These are phyloP conservation scores for Mycalesis mineus DNA, from an alignment of 2,888 invertebrate species.

Conservation along the genomic window DNA sequence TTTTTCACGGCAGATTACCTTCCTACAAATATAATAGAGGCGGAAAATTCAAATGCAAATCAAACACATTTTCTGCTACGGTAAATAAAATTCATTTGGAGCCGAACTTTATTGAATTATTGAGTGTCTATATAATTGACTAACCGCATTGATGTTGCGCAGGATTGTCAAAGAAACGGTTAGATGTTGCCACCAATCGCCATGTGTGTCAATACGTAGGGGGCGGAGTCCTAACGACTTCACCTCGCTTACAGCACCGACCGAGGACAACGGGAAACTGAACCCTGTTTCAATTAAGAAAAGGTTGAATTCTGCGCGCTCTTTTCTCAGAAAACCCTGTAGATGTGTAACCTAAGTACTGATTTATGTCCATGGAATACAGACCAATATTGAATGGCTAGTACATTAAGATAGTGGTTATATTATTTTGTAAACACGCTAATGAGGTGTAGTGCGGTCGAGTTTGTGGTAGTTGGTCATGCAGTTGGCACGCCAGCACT, in stretches of 20 bases:
- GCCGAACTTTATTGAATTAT: constrained; percentile 28
- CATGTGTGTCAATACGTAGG: constrained; percentile 59
- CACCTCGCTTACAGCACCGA: constrained; percentile 32
- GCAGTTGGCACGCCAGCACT: constrained; percentile 69
- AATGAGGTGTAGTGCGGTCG: constrained; percentile 68
- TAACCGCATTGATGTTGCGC: constrained; percentile 63
- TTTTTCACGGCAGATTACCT: not conserved
- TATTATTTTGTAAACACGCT: constrained; percentile 68
- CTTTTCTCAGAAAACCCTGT: constrained; percentile 26
- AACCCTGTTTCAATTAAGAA: constrained; percentile 30
- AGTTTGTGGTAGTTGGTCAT: constrained; percentile 73
- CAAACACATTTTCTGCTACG: constrained; percentile 23
- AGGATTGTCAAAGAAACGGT: constrained; percentile 58
- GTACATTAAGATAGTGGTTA: constrained; percentile 48
- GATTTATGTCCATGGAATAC: constrained; percentile 39
- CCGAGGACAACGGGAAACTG: constrained; percentile 29
- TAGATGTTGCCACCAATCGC: constrained; percentile 59
- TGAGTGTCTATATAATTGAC: constrained; percentile 39
- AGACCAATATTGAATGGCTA: constrained; percentile 39
- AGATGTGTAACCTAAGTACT: constrained; percentile 36
- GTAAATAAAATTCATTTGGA: constrained; percentile 23
- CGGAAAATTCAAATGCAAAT: constrained; percentile 21
- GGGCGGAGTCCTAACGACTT: constrained; percentile 56
- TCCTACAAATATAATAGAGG: constrained; percentile 7
- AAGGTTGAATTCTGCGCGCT: constrained; percentile 36